Conservation (phyloP, 2,797 vertebrate genomes). For the Pelodytes ibericus region DNA sequence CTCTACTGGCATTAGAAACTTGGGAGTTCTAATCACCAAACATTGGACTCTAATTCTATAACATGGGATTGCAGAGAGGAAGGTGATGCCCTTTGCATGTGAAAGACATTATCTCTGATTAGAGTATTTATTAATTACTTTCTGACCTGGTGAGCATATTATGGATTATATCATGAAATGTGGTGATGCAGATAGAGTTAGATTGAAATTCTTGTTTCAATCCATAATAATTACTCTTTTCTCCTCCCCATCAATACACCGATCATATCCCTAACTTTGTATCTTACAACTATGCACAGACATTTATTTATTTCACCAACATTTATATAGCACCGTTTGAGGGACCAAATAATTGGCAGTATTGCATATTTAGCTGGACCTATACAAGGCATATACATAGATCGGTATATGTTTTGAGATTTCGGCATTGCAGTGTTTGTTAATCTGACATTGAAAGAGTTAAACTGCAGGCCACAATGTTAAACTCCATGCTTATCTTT, state of each 20-base stretch:
- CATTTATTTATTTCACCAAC: no score
- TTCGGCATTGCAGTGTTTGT: no score
- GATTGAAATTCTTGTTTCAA: not conserved
- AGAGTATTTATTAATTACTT: not conserved
- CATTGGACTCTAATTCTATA: not conserved
- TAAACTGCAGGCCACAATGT: conserved; percentile 18
- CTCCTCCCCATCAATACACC: not conserved
- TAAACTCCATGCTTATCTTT: not conserved
- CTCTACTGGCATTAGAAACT: not conserved
- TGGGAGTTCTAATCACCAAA: not conserved
- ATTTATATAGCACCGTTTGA: no score
- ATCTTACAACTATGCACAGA: no score
- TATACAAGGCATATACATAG: no score
- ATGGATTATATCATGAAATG: not conserved
- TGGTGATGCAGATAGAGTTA: not conserved
- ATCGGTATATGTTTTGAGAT: no score
- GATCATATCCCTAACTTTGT: not conserved
- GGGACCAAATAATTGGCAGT: no score
- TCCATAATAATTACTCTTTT: not conserved
- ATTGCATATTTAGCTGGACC: no score
- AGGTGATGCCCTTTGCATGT: not conserved
- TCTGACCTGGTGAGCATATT: not conserved
- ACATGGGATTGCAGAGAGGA: not conserved
- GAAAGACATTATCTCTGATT: not conserved
- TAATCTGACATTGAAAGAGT: conserved; percentile 23